phyloP scores from a whole-genome alignment of 35 echinoderm and acorn worm species.

The Chiridota heheva region DNA sequence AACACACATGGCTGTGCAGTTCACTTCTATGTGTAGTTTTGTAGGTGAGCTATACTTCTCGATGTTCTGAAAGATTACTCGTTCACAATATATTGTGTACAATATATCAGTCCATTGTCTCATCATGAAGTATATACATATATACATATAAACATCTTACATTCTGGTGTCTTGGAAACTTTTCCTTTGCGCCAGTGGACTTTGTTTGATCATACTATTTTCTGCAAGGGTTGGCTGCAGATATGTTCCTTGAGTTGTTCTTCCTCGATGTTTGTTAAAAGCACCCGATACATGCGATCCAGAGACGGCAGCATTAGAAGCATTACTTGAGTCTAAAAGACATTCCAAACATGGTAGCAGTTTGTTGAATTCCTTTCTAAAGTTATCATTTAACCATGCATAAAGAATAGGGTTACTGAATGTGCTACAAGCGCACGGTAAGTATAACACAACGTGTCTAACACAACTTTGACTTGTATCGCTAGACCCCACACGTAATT shows the following conservation, averaged over 20 bases:
- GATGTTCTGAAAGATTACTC: too few species aligned
- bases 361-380: conserved; percentile 84
- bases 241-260: conserved; percentile 59
- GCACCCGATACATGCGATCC: conserved; percentile 38
- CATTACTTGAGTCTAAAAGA: conserved; percentile 35
- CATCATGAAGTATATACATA: too few species aligned
- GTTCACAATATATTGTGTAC: too few species aligned
- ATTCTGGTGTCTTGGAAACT: conserved; percentile 33
- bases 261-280: conserved; percentile 36
- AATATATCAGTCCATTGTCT: too few species aligned
- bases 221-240: conserved; percentile 76
- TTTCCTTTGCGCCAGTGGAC: conserved; percentile 23
- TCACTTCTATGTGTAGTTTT: too few species aligned
- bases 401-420: conserved; percentile 80
- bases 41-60: too few species aligned
- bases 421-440: conserved; percentile 50
- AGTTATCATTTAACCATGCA: conserved; percentile 94
- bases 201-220: conserved; percentile 44
- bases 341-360: conserved; percentile 68
- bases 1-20: too few species aligned
- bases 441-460: conserved; percentile 11
- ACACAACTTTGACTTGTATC: too few species aligned
- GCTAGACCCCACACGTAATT: conserved; percentile 9
- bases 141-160: too few species aligned
- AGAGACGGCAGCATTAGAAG: conserved; percentile 1